These are phyloP conservation scores for Cryptotermes secundus DNA, from an alignment of 1,140 invertebrate species.

Conservation along the genomic window DNA sequence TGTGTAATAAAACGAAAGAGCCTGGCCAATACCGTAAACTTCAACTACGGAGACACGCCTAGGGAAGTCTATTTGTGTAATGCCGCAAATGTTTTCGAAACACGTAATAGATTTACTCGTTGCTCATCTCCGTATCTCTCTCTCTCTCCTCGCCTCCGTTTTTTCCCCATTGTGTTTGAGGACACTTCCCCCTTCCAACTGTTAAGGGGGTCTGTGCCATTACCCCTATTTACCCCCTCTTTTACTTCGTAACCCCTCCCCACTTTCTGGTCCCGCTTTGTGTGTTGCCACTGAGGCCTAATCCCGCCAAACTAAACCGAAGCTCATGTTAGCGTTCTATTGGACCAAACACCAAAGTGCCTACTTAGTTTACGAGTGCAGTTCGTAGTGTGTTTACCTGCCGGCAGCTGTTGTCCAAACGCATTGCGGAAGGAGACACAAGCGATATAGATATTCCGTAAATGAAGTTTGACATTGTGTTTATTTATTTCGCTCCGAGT, in stretches of 20 bases:
- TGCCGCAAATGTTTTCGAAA: not conserved
- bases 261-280: not conserved
- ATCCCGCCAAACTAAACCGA: not conserved
- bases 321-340: not conserved
- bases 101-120: not conserved
- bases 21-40: no score
- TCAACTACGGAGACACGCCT: no score
- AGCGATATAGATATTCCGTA: no score
- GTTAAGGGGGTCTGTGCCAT: not conserved
- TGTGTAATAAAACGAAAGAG: no score
- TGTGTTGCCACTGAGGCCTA: not conserved
- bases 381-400: not conserved
- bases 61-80: no score
- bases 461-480: no score
- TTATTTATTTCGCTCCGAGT: no score
- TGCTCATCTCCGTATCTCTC: not conserved
- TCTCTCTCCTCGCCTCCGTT: not conserved
- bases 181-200: not conserved
- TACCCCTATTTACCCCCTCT: slow-evolving; percentile 11
- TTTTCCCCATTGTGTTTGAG: not conserved
- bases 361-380: not conserved
- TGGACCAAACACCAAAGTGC: slow-evolving; percentile 10
- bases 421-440: no score
- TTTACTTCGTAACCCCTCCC: not conserved
- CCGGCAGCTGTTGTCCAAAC: not conserved